Conservation (phyloP, 2,113 vertebrate species). For the Nanger granti region DNA sequence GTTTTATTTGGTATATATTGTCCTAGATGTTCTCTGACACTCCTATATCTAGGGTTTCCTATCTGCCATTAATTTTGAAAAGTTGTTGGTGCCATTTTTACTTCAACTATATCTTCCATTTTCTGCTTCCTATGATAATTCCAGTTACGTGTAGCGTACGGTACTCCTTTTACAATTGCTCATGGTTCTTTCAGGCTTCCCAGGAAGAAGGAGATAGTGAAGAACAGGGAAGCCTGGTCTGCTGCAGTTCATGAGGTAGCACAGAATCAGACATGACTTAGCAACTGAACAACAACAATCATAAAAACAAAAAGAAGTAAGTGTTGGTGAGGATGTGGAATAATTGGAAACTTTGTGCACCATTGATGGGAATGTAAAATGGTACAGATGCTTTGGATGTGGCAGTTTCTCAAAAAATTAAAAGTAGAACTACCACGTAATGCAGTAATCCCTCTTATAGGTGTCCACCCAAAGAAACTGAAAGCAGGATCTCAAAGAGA, state of each 20-base stretch:
- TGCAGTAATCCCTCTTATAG: neutral
- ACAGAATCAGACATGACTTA: neutral
- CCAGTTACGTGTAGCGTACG: neutral
- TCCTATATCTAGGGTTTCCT: neutral
- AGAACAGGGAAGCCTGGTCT: neutral
- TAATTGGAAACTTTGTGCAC: neutral
- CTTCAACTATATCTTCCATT: neutral
- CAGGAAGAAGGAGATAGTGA: neutral
- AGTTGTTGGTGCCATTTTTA: neutral
- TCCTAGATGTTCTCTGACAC: neutral
- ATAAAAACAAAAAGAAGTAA: neutral
- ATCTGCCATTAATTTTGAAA: neutral
- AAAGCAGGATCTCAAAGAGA: neutral
- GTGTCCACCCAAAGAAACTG: neutral
- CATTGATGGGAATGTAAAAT: neutral
- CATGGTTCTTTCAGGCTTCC: neutral
- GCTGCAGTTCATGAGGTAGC: neutral
- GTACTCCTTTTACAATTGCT: neutral
- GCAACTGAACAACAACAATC: neutral
- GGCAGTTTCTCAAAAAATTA: neutral
- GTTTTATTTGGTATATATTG: neutral
- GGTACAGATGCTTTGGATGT: neutral
- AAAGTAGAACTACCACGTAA: neutral
- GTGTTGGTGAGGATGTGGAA: neutral
- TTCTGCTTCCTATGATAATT: neutral